phyloP scores from a whole-genome alignment of 1,140 invertebrate species.

The Caerostris extrusa region DNA sequence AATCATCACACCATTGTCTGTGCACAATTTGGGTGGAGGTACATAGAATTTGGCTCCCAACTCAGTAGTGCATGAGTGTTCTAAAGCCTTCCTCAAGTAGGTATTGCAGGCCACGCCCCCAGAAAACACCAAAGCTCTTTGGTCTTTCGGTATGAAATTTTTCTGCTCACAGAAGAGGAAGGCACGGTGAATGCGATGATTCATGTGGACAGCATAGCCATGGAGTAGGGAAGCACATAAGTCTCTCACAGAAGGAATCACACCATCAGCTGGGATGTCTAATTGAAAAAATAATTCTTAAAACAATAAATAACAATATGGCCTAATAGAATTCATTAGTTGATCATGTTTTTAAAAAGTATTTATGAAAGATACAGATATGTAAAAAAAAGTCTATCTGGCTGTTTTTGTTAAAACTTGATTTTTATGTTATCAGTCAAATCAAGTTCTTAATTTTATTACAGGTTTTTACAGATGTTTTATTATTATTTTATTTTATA shows the following conservation, averaged over 20 bases:
- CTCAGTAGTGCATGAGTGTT: slow-evolving; percentile 85
- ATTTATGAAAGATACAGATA: too few relatives aligned
- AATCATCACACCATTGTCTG: slow-evolving; percentile 99
- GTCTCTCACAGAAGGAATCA: slow-evolving; percentile 91
- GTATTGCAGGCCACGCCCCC: slow-evolving; percentile 97
- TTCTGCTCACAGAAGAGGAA: slow-evolving; percentile 84
- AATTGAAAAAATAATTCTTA: slow-evolving; percentile 34
- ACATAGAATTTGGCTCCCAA: slow-evolving; percentile 87
- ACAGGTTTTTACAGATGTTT: too few relatives aligned
- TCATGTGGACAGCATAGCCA: slow-evolving; percentile 89
- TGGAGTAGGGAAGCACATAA: slow-evolving; percentile 93
- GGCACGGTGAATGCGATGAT: slow-evolving; percentile 90
- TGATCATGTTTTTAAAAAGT: too few relatives aligned
- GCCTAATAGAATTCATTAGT: too few relatives aligned
- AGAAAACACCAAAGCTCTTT: slow-evolving; percentile 87
- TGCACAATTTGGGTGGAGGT: slow-evolving; percentile 93
- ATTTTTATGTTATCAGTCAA: too few relatives aligned
- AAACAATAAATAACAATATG: too few relatives aligned
- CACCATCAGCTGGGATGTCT: slow-evolving; percentile 85
- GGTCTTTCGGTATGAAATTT: slow-evolving; percentile 8
- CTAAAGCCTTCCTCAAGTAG: slow-evolving; percentile 88
- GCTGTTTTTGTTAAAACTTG: too few relatives aligned
- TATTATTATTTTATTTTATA: too few relatives aligned
- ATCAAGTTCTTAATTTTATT: too few relatives aligned
- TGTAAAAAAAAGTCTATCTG: too few relatives aligned